phyloP scores from a whole-genome alignment of 1,140 invertebrate genomes.

The Atopsyche davidsoni region DNA sequence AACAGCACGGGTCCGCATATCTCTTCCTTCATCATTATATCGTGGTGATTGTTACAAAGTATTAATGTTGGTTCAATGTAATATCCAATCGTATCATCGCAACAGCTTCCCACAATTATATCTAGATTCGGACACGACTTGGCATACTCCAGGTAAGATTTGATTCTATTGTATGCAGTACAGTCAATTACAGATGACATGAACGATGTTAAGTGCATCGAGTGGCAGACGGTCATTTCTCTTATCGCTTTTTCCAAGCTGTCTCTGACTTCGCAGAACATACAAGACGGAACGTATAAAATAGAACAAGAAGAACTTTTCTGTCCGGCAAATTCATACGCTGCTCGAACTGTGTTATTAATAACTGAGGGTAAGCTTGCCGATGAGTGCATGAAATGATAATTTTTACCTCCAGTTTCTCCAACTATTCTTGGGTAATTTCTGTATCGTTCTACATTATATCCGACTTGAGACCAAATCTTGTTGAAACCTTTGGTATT shows the following conservation, averaged over 20 bases:
- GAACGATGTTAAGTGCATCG: constrained; percentile 70
- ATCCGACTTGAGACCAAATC: constrained; percentile 81
- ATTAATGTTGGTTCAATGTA: constrained; percentile 90
- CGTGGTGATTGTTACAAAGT: constrained; percentile 67
- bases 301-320: constrained; percentile 94
- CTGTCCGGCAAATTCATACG: constrained; percentile 89
- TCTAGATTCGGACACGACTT: constrained; percentile 62
- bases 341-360: constrained; percentile 69
- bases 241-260: constrained; percentile 54
- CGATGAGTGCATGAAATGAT: constrained; percentile 84
- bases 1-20: constrained; percentile 90
- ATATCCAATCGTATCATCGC: constrained; percentile 76
- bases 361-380: constrained; percentile 75
- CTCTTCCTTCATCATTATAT: constrained; percentile 87
- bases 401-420: constrained; percentile 96
- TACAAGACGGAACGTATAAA: constrained; percentile 80
- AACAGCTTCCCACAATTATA: constrained; percentile 77
- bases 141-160: constrained; percentile 78
- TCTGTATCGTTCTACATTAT: constrained; percentile 72
- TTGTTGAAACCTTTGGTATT: constrained; percentile 84
- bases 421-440: constrained; percentile 84
- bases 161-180: constrained; percentile 77
- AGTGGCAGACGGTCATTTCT: constrained; percentile 72
- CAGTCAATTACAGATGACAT: constrained; percentile 88
- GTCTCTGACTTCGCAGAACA: constrained; percentile 72